A percentile compares a stretch with the other conserved stretches of the same genome.
These are phyloP conservation scores for Varanus salvator DNA, from an alignment of 2,113 vertebrate genomes.

Conservation along the genomic window DNA sequence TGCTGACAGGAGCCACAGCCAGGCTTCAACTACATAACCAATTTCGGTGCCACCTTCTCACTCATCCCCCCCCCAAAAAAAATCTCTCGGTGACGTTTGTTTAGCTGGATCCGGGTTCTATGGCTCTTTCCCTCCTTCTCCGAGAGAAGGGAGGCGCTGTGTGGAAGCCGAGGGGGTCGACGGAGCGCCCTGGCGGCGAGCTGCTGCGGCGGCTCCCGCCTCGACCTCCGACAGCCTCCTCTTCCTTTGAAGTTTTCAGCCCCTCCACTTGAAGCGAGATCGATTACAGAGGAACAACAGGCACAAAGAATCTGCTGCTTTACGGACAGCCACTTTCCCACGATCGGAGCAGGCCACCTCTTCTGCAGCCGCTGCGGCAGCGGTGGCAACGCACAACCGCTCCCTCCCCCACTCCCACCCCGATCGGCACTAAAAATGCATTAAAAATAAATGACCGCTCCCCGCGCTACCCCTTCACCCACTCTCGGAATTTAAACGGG, in stretches of 20 bases:
- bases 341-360: conserved; percentile 78
- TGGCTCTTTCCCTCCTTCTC: conserved; percentile 14
- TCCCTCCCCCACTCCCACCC: conserved; percentile 31
- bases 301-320: conserved; percentile 81
- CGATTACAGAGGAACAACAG: conserved; percentile 87
- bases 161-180: conserved; percentile 41
- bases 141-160: conserved; percentile 40
- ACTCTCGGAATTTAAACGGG: background rate
- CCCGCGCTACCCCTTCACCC: conserved; percentile 32
- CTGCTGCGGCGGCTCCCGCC: conserved; percentile 70
- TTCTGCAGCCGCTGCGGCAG: conserved; percentile 66
- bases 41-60: background rate
- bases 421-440: conserved; percentile 15
- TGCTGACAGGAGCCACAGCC: background rate
- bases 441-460: conserved; percentile 44
- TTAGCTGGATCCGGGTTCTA: conserved; percentile 30
- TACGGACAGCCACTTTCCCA: conserved; percentile 87
- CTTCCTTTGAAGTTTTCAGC: conserved; percentile 83
- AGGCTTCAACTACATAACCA: background rate
- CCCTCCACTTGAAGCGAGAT: conserved; percentile 82
- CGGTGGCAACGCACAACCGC: conserved; percentile 53
- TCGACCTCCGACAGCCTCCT: conserved; percentile 79
- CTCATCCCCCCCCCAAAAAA: conserved; percentile 36
- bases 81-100: conserved; percentile 57
- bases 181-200: conserved; percentile 51